phyloP scores from a whole-genome alignment of 1,140 invertebrate species.

The Drosophila kurseongensis region DNA sequence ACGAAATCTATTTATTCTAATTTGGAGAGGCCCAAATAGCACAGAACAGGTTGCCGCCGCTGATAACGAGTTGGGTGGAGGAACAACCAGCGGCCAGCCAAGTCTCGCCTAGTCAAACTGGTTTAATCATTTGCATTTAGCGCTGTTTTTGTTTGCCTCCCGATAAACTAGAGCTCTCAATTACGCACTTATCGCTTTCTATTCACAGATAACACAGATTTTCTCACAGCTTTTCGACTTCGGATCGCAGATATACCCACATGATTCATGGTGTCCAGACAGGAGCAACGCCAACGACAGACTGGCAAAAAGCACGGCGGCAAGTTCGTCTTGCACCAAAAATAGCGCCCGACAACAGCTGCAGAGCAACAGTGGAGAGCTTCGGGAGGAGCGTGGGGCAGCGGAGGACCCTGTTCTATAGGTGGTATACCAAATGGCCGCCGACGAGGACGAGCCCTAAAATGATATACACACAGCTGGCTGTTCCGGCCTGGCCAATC shows the following conservation, averaged over 20 bases:
- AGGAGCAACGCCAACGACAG: slow-evolving; percentile 54
- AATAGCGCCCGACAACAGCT: slow-evolving; percentile 51
- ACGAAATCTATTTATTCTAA: slow-evolving; percentile 58
- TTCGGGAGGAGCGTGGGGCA: slow-evolving; percentile 3
- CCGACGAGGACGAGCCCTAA: slow-evolving; percentile 60
- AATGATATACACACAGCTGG: slow-evolving; percentile 53
- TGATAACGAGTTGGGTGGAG: slow-evolving; percentile 58
- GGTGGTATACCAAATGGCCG: slow-evolving; percentile 21
- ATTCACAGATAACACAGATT: slow-evolving; percentile 28
- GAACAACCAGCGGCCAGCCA: slow-evolving; percentile 4
- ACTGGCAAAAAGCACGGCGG: slow-evolving; percentile 57
- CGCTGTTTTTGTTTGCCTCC: slow-evolving; percentile 13
- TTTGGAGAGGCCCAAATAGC: slow-evolving; percentile 23
- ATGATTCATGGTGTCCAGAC: slow-evolving; percentile 61
- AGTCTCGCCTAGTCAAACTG: slow-evolving; percentile 61
- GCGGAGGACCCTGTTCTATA: neutral
- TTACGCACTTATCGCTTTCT: slow-evolving; percentile 28
- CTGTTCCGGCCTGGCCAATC: slow-evolving; percentile 31
- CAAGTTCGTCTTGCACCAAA: slow-evolving; percentile 52
- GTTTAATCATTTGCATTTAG: slow-evolving; percentile 62
- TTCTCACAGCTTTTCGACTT: slow-evolving; percentile 1
- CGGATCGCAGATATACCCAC: slow-evolving; percentile 32
- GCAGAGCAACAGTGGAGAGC: slow-evolving; percentile 47
- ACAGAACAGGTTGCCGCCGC: slow-evolving; percentile 62
- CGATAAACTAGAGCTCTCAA: slow-evolving; percentile 24